Evolutionary conservation across 2,113 vertebrate species (phyloP).

Genomic region (Neoarius graeffei): DNA sequence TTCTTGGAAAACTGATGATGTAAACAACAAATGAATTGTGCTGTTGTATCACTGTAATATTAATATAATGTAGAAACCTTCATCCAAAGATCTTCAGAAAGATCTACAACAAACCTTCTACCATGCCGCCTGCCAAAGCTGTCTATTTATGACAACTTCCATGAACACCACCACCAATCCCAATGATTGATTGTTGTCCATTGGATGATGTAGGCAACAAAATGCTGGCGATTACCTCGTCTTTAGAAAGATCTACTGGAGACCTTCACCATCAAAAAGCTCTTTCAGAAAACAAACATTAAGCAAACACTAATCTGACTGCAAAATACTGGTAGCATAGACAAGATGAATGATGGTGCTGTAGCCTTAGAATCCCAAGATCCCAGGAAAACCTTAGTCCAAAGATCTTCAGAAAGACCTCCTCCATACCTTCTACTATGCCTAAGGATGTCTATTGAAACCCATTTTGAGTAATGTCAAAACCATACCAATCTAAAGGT

Average conservation of each 20-base stretch:
- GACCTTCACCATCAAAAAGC: background rate
- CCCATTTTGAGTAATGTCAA: background rate
- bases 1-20: background rate
- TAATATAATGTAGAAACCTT: background rate
- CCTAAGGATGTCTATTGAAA: background rate
- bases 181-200: background rate
- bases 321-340: background rate
- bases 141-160: background rate
- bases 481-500: background rate
- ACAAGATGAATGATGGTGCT: constrained; percentile 46
- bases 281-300: background rate
- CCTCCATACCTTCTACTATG: background rate
- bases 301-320: background rate
- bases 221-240: background rate
- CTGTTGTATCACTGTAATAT: background rate
- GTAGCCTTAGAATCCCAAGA: constrained; percentile 62
- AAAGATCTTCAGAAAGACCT: background rate
- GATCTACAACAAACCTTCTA: background rate
- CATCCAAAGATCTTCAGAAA: background rate
- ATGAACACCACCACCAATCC: background rate
- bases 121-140: background rate
- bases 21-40: background rate
- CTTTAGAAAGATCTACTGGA: background rate
- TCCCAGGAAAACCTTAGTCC: background rate
- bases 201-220: background rate